Evolutionary conservation across 1,140 invertebrate genomes (phyloP).

Genomic region (Helicorthomorpha holstii): DNA sequence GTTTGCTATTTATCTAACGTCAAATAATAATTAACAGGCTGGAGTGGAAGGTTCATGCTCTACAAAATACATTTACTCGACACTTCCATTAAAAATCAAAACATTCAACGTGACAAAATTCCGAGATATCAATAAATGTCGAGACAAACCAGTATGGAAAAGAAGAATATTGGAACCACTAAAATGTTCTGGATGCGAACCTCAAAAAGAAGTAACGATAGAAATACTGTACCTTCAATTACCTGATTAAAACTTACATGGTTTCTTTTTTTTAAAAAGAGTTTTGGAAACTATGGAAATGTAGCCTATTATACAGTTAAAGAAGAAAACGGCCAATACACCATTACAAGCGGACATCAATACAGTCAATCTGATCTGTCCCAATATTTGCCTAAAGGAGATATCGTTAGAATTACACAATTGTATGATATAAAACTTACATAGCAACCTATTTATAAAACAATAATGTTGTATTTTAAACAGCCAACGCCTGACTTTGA

Average conservation of each 20-base stretch:
- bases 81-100: neutral
- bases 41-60: neutral
- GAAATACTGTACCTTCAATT: neutral
- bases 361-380: neutral
- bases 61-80: neutral
- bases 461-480: too few relatives aligned
- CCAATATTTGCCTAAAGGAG: neutral
- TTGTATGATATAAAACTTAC: neutral
- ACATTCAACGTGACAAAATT: neutral
- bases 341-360: neutral
- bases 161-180: neutral
- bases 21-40: neutral
- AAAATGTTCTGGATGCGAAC: neutral
- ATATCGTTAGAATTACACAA: neutral
- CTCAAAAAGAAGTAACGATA: neutral
- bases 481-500: too few relatives aligned
- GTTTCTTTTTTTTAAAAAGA: neutral
- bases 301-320: neutral
- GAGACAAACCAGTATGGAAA: neutral
- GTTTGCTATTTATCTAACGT: neutral
- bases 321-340: neutral
- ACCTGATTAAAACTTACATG: neutral
- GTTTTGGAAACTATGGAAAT: neutral
- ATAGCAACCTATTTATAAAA: too few relatives aligned
- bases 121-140: neutral